Evolutionary conservation across 2,113 vertebrate species (phyloP), one percentile per base, ranked within the genome.

Genomic region (Holacanthus passer): DNA sequence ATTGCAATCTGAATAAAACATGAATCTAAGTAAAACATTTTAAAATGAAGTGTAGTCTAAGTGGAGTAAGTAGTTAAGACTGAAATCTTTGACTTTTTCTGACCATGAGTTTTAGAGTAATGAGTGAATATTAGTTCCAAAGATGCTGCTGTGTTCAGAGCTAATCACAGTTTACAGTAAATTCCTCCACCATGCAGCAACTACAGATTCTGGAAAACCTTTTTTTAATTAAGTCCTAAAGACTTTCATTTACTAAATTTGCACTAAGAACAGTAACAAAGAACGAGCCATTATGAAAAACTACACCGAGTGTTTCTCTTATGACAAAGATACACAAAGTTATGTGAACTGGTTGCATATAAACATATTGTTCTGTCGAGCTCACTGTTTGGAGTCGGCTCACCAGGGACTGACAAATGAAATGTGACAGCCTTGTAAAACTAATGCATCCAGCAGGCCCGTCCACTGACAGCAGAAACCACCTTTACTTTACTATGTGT

Each of bases 401-500:
- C 53, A 79, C 55, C 50, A 45, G 66, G 70, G 72, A 81, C 69
- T 68, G 89, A 86, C 73, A 78, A 86, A 94, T 93, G 77, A 85
- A 88, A 87, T 77, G 84, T 88, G 94, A 90, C 92, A 84, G 82
- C 52, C 82, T 73, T 60, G 78, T 91, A 81, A 92, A 94, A 88
- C 69, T 90, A 90, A 92, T 90, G 90, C 87, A 92, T 89, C 81
- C 29, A 90, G 72, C 87, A 88, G 89, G 43, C 67, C 41, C 71
- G 22, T 90, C 80, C 41, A 75, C 77, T 83, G 84, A 90, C 87
- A 87, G 85, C 77, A 85, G 52, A 87, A 87, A 85, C 66, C 73
- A 80, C 78, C 91, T 92, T 84, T 84, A 73, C 78, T 90, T 87
- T 58, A 72, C 68, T 63, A 77, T 20, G 86, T 91, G 87, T 91